These are phyloP conservation scores for Heteropelma amictum DNA, from an alignment of 2,888 invertebrate species.

Conservation along the genomic window DNA sequence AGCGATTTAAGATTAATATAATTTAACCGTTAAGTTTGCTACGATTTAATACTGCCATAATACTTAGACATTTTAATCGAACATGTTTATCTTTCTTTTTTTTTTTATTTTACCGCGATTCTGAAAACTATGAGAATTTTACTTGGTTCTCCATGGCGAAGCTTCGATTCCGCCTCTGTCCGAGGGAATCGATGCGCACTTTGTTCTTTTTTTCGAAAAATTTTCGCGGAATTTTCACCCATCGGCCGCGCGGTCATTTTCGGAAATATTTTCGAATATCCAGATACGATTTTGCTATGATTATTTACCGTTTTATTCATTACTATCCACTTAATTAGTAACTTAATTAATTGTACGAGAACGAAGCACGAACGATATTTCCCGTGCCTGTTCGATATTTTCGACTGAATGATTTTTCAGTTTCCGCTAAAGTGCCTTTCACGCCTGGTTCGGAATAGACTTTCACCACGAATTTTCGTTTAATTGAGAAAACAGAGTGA, in stretches of 20 bases:
- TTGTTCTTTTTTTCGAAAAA: too few species aligned
- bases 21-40: slow-evolving; percentile 50
- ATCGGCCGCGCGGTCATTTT: too few species aligned
- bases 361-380: slow-evolving; percentile 29
- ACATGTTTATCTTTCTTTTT: too few species aligned
- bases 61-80: slow-evolving; percentile 65
- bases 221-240: too few species aligned
- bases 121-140: too few species aligned
- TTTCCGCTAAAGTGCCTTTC: slow-evolving; percentile 60
- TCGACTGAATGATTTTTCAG: slow-evolving; percentile 51
- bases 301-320: slow-evolving; percentile 48
- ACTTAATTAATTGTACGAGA: slow-evolving; percentile 47
- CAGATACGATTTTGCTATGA: slow-evolving; percentile 54
- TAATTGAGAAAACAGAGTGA: neutral
- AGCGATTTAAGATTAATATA: slow-evolving; percentile 52
- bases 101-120: too few species aligned
- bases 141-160: too few species aligned
- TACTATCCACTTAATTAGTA: slow-evolving; percentile 52
- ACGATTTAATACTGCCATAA: slow-evolving; percentile 71
- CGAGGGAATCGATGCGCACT: too few species aligned
- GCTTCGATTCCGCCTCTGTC: too few species aligned
- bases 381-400: slow-evolving; percentile 44
- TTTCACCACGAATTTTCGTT: slow-evolving; percentile 23
- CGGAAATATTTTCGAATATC: too few species aligned
- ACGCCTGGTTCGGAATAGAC: slow-evolving; percentile 37